phyloP scores from a whole-genome alignment of 2,113 vertebrate species.

The Stictonetta naevosa region DNA sequence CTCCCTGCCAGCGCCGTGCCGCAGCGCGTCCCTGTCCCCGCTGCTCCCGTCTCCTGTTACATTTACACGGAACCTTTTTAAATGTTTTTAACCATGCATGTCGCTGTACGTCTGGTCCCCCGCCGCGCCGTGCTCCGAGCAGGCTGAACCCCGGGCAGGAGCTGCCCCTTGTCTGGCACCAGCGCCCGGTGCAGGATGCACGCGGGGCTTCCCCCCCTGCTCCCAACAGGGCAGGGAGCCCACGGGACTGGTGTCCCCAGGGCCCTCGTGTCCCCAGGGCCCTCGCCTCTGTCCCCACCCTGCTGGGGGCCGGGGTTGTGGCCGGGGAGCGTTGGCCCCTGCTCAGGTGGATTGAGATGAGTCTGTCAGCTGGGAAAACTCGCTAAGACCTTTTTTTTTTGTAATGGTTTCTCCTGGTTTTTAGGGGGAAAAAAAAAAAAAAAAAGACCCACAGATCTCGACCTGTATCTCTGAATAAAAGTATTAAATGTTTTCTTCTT shows the following conservation, averaged over 20 bases:
- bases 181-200: background rate
- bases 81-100: background rate
- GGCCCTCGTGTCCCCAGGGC: too few relatives aligned
- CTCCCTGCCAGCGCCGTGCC: background rate
- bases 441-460: background rate
- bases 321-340: background rate
- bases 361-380: constrained; percentile 19
- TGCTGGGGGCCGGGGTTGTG: accelerated
- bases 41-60: background rate
- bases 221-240: background rate
- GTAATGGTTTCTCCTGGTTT: constrained; percentile 45
- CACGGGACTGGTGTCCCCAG: background rate
- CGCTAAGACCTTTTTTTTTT: background rate
- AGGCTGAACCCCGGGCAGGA: background rate
- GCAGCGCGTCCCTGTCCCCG: background rate
- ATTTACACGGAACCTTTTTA: background rate
- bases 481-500: constrained; percentile 82
- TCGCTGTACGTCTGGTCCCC: background rate
- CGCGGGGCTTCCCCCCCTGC: background rate
- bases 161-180: background rate
- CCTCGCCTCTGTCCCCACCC: background rate
- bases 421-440: background rate
- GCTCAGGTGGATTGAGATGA: background rate
- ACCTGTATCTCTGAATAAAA: constrained; percentile 71
- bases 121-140: background rate